phyloP scores from a whole-genome alignment of 2,797 vertebrate genomes.

The Eulemur albifrons region DNA sequence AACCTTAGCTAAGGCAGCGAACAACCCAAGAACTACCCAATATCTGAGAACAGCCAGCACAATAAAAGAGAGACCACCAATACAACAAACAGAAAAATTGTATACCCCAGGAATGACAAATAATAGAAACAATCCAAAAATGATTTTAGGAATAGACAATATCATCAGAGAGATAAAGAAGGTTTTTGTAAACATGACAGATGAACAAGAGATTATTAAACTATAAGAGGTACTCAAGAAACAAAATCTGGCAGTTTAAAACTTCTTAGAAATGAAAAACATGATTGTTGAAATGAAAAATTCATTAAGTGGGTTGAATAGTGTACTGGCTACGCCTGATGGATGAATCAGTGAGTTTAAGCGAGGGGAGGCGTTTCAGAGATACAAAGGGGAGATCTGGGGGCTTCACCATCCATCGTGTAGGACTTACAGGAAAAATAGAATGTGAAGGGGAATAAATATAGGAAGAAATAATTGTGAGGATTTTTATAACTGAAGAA shows the following conservation, averaged over 20 bases:
- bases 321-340: neutral
- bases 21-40: neutral
- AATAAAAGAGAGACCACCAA: neutral
- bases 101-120: neutral
- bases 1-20: neutral
- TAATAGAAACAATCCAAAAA: neutral
- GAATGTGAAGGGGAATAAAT: neutral
- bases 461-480: neutral
- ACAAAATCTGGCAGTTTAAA: neutral
- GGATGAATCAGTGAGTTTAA: neutral
- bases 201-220: constrained; percentile 4
- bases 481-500: neutral
- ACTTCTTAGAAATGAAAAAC: constrained; percentile 29
- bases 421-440: neutral
- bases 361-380: neutral
- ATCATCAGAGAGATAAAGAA: neutral
- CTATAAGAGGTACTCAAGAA: neutral
- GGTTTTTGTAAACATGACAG: neutral
- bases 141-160: neutral
- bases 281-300: constrained; percentile 44
- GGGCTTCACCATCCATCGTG: neutral
- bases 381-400: neutral
- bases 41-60: neutral
- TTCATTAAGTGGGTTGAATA: neutral
- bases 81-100: neutral